Evolutionary conservation across 2,888 invertebrate species (phyloP).

Genomic region (Tachina fera): DNA sequence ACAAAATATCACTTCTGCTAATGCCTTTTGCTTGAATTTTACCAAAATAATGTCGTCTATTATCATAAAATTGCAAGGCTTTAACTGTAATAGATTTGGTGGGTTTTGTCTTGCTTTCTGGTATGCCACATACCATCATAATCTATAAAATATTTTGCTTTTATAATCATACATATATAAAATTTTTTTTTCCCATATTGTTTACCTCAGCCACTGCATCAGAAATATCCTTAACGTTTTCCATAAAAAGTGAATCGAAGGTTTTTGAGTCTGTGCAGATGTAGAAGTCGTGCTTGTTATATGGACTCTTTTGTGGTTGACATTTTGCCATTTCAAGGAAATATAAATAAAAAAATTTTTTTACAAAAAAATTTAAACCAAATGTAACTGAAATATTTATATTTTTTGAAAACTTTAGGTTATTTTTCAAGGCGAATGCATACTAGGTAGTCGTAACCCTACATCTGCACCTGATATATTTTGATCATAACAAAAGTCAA

Average conservation of each 20-base stretch:
- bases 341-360: neutral
- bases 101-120: constrained; percentile 76
- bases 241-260: constrained; percentile 54
- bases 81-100: constrained; percentile 76
- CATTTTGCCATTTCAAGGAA: neutral
- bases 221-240: constrained; percentile 65
- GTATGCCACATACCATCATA: constrained; percentile 78
- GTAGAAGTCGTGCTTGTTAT: constrained; percentile 28
- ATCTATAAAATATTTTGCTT: constrained; percentile 25
- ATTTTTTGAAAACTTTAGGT: too few species aligned
- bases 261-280: neutral
- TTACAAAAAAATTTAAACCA: too few species aligned
- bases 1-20: constrained; percentile 78
- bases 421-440: too few species aligned
- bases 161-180: too few species aligned
- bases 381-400: too few species aligned
- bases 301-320: constrained; percentile 29
- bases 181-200: neutral
- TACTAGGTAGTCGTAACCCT: too few species aligned
- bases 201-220: constrained; percentile 54
- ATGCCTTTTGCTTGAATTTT: constrained; percentile 71
- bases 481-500: too few species aligned
- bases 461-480: too few species aligned
- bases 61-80: constrained; percentile 79
- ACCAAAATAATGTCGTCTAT: constrained; percentile 74